Conservation (phyloP, 2,888 invertebrate genomes). For the Synergus laeviventris region DNA sequence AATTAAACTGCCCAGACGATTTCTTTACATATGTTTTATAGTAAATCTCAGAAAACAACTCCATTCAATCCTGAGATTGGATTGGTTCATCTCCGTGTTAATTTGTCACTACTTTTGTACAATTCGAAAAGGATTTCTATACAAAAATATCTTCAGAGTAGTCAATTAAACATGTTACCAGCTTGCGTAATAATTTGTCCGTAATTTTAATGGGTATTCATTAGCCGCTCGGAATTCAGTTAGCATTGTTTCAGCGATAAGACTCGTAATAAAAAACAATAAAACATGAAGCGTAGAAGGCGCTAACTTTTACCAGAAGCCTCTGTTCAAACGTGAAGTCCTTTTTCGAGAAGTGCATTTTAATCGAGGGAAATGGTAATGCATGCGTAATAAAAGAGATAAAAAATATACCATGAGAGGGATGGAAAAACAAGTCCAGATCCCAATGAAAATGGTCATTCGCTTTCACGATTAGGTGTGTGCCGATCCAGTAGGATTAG, state of each 20-base stretch:
- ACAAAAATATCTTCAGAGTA: too few species aligned
- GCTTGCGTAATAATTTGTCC: neutral
- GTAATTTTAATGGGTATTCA: conserved; percentile 46
- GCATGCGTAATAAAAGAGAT: neutral
- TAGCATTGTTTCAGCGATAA: conserved; percentile 57
- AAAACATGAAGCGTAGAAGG: conserved; percentile 45
- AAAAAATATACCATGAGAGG: conserved; percentile 4
- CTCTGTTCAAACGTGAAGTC: conserved; percentile 54
- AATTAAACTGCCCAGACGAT: neutral
- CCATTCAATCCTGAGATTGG: too few species aligned
- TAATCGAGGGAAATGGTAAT: conserved; percentile 9
- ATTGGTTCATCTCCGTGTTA: too few species aligned
- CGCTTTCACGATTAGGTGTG: conserved; percentile 36
- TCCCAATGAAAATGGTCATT: conserved; percentile 33
- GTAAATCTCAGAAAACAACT: too few species aligned
- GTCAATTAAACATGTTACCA: neutral
- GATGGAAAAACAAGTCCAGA: conserved; percentile 16
- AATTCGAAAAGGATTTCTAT: too few species aligned
- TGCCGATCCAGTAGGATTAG: conserved; percentile 15
- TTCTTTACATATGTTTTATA: too few species aligned
- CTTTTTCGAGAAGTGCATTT: conserved; percentile 48
- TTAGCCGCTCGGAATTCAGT: conserved; percentile 54
- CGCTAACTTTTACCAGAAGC: conserved; percentile 55
- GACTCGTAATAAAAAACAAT: conserved; percentile 54
- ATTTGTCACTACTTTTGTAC: too few species aligned